Conservation (phyloP, 2,888 invertebrate species). For the Cheilosia vulpina region DNA sequence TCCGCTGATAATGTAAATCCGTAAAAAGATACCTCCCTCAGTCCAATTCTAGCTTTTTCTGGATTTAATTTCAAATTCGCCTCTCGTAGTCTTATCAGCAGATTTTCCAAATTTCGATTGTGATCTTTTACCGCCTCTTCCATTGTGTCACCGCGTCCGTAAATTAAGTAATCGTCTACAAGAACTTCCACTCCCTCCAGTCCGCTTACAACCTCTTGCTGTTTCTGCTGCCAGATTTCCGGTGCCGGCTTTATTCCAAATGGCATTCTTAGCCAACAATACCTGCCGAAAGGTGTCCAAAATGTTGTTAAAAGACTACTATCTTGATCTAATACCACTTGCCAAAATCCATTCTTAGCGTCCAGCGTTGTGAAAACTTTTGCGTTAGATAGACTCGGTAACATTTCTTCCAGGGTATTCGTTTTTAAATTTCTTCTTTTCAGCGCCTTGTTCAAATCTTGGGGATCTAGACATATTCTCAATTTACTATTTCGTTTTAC, state of each 20-base stretch:
- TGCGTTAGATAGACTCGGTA: slow-evolving; percentile 18
- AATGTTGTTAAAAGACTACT: slow-evolving; percentile 79
- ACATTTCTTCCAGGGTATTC: slow-evolving; percentile 48
- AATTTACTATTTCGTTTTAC: slow-evolving; percentile 33
- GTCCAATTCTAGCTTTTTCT: too few relatives aligned
- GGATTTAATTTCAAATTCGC: too few relatives aligned
- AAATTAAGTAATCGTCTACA: too few relatives aligned
- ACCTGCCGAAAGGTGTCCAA: slow-evolving; percentile 57
- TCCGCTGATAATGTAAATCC: too few relatives aligned
- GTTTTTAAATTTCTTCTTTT: slow-evolving; percentile 34
- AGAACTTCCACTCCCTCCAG: slow-evolving; percentile 14
- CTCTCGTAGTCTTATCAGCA: too few relatives aligned
- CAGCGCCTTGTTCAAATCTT: slow-evolving; percentile 34
- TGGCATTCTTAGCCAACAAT: slow-evolving; percentile 47
- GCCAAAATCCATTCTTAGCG: slow-evolving; percentile 73
- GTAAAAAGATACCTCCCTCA: too few relatives aligned
- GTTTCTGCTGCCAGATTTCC: background rate
- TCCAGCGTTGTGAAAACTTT: slow-evolving; percentile 68
- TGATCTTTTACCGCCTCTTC: too few relatives aligned
- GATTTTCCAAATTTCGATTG: too few relatives aligned
- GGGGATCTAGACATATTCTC: slow-evolving; percentile 36
- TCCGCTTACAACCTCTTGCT: background rate
- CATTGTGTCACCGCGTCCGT: too few relatives aligned
- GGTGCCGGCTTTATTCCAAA: slow-evolving; percentile 25
- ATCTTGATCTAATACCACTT: slow-evolving; percentile 75